Percentiles rank a stretch among this genome's conserved stretches.
phyloP scores from a whole-genome alignment of 2,888 invertebrate genomes.

The Pandemis heparana region DNA sequence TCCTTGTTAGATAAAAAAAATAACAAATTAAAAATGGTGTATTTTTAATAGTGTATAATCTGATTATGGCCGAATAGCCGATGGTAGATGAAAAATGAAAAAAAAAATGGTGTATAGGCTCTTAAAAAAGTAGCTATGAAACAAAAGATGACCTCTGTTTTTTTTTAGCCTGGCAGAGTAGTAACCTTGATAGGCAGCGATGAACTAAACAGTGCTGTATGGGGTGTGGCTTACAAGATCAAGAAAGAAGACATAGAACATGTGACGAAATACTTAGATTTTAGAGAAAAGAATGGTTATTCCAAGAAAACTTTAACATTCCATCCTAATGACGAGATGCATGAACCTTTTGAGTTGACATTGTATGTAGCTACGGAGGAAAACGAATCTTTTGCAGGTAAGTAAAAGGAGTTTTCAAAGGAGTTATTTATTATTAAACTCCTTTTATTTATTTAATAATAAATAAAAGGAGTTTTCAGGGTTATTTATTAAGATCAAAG shows the following conservation, averaged over 20 bases:
- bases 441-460: no score
- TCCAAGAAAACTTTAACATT: slow-evolving; percentile 89
- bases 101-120: no score
- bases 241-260: slow-evolving; percentile 87
- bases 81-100: no score
- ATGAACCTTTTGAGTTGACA: slow-evolving; percentile 88
- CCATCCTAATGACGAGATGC: slow-evolving; percentile 84
- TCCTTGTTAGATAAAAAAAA: no score
- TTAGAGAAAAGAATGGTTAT: slow-evolving; percentile 97
- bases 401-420: slow-evolving; percentile 44
- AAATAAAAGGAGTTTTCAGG: no score
- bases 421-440: no score
- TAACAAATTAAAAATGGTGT: no score
- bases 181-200: slow-evolving; percentile 91
- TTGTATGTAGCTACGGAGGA: slow-evolving; percentile 93
- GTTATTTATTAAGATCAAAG: no score
- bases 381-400: slow-evolving; percentile 91
- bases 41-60: no score
- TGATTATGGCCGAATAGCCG: no score
- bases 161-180: slow-evolving; percentile 93
- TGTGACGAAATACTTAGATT: slow-evolving; percentile 94
- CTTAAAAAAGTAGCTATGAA: not conserved
- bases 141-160: not conserved
- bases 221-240: slow-evolving; percentile 97
- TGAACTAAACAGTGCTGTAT: slow-evolving; percentile 88